Evolutionary conservation across 2,797 vertebrate species (phyloP).

Genomic region (Otolemur crassicaudatus): DNA sequence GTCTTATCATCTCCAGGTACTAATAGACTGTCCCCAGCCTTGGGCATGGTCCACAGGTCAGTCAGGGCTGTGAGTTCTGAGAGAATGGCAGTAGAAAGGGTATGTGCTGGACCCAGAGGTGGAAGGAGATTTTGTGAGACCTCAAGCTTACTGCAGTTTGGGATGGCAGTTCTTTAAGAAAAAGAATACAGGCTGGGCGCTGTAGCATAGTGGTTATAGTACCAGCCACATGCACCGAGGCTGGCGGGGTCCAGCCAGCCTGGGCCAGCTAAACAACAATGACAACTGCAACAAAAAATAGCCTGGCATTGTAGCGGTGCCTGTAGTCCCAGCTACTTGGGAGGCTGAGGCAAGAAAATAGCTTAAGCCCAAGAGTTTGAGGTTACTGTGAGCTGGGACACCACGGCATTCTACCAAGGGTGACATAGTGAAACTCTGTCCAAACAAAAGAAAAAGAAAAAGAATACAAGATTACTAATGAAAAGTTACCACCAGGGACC

Average conservation of each 20-base stretch:
- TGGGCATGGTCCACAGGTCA: background rate
- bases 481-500: background rate
- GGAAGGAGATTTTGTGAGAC: constrained; percentile 11
- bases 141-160: background rate
- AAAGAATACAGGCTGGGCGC: background rate
- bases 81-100: background rate
- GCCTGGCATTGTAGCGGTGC: no score
- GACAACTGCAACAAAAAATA: no score
- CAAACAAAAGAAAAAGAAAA: constrained; percentile 42
- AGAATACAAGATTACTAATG: background rate
- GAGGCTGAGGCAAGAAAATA: no score
- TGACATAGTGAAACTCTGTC: no score
- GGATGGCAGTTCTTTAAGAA: background rate
- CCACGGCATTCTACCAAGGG: no score
- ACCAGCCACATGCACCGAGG: no score
- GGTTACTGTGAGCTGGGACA: no score
- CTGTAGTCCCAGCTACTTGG: no score
- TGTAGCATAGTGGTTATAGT: no score
- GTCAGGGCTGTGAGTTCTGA: background rate
- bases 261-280: no score
- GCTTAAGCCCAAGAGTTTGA: no score
- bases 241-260: no score
- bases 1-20: background rate
- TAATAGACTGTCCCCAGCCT: background rate
- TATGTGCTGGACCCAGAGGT: background rate